Conservation (phyloP, 2,888 invertebrate species). For the Ormyrus pomaceus region DNA sequence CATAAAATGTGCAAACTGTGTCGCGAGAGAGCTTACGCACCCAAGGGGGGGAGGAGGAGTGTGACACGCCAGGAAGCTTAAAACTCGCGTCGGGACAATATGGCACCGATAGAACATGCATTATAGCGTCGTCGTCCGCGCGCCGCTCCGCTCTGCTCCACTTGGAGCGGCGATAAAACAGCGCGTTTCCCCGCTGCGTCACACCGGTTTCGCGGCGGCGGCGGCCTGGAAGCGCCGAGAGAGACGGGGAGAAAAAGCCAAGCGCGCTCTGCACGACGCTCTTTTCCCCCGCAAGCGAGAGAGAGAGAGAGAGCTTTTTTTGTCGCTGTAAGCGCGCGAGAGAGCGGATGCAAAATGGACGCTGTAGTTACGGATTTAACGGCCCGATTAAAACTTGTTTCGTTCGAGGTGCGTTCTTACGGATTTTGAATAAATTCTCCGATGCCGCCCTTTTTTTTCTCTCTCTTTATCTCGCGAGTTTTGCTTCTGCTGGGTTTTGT, state of each 20-base stretch:
- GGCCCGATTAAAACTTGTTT: no score
- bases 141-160: slow-evolving; percentile 5
- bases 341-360: no score
- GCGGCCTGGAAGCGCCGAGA: background rate
- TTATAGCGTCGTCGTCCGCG: background rate
- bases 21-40: slow-evolving; percentile 21
- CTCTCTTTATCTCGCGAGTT: no score
- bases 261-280: background rate
- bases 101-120: slow-evolving; percentile 48
- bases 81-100: slow-evolving; percentile 48
- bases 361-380: no score
- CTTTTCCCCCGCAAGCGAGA: no score
- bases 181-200: slow-evolving; percentile 8
- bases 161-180: slow-evolving; percentile 44
- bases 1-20: slow-evolving; percentile 53
- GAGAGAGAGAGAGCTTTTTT: background rate
- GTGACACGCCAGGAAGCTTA: slow-evolving; percentile 48
- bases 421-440: no score
- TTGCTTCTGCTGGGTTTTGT: no score
- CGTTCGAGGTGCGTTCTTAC: no score
- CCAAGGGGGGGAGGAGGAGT: background rate
- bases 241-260: background rate
- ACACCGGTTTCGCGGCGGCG: background rate
- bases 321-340: background rate
- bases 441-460: background rate